Percentiles rank a stretch among this genome's conserved stretches.
Conservation (phyloP, 2,797 vertebrate species). For the Oreochromis mossambicus region DNA sequence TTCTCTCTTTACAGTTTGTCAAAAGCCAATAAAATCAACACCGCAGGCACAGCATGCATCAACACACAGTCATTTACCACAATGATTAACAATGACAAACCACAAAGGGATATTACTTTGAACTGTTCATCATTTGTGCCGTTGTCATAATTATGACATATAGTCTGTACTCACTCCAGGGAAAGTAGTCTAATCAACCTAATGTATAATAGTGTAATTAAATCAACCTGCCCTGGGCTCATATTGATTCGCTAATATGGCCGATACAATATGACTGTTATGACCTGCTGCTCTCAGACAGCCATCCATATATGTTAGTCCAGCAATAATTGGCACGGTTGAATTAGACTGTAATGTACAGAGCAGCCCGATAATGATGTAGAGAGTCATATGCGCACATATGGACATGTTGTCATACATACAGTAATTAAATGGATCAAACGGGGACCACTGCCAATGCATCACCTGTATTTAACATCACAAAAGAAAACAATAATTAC, state of each 20-base stretch:
- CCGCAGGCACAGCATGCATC: constrained; percentile 23
- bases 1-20: constrained; percentile 33
- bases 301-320: constrained; percentile 57
- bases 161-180: constrained; percentile 80
- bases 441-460: not conserved
- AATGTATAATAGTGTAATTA: constrained; percentile 72
- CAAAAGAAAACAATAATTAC: constrained; percentile 35
- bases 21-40: constrained; percentile 52
- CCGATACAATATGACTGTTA: constrained; percentile 82
- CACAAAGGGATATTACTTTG: constrained; percentile 79
- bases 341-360: constrained; percentile 44
- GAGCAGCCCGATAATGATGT: constrained; percentile 37
- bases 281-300: constrained; percentile 63
- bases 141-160: constrained; percentile 93
- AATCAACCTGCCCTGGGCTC: constrained; percentile 83
- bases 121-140: constrained; percentile 86
- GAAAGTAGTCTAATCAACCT: constrained; percentile 84
- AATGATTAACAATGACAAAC: constrained; percentile 60
- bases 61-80: constrained; percentile 37
- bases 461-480: constrained; percentile 44
- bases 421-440: constrained; percentile 45
- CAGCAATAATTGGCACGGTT: constrained; percentile 52
- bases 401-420: constrained; percentile 33
- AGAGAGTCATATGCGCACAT: not conserved
- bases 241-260: constrained; percentile 86